A percentile compares a stretch with the other conserved stretches of the same genome.
Conservation (phyloP, 1,140 invertebrate species). For the Drosophila parvula region DNA sequence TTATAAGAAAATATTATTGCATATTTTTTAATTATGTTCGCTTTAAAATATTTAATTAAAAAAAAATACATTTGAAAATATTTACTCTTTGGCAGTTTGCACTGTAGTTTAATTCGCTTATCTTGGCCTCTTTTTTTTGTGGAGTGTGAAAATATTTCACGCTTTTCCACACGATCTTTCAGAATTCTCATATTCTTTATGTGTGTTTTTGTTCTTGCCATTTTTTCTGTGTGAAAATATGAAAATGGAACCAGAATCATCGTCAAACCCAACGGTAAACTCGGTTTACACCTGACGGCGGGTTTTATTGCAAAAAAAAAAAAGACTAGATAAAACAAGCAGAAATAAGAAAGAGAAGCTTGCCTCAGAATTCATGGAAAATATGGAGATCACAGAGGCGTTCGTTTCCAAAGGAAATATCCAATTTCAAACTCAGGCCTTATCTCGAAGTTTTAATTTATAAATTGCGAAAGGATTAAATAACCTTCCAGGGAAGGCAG, state of each 20-base stretch:
- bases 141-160: slow-evolving; percentile 31
- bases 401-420: slow-evolving; percentile 7
- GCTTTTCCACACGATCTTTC: slow-evolving; percentile 27
- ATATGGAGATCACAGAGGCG: background rate
- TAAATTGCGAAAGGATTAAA: slow-evolving; percentile 1
- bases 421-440: slow-evolving; percentile 2
- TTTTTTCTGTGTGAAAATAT: slow-evolving; percentile 28
- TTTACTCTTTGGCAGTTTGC: background rate
- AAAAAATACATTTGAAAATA: background rate
- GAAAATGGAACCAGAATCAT: slow-evolving; percentile 35
- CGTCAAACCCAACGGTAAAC: slow-evolving; percentile 34
- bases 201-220: background rate
- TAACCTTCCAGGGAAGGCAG: background rate
- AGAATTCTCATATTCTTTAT: slow-evolving; percentile 5
- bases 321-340: background rate
- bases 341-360: background rate
- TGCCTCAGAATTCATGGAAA: slow-evolving; percentile 5
- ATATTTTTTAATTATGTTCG: too few species aligned
- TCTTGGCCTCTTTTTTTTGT: slow-evolving; percentile 9
- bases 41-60: background rate
- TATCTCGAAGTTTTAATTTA: background rate
- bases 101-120: slow-evolving; percentile 3
- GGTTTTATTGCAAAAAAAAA: slow-evolving; percentile 24
- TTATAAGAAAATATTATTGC: too few species aligned
- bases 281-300: background rate